These are phyloP conservation scores for Pristionchus entomophagus DNA, from an alignment of 2,888 invertebrate genomes.

Conservation along the genomic window DNA sequence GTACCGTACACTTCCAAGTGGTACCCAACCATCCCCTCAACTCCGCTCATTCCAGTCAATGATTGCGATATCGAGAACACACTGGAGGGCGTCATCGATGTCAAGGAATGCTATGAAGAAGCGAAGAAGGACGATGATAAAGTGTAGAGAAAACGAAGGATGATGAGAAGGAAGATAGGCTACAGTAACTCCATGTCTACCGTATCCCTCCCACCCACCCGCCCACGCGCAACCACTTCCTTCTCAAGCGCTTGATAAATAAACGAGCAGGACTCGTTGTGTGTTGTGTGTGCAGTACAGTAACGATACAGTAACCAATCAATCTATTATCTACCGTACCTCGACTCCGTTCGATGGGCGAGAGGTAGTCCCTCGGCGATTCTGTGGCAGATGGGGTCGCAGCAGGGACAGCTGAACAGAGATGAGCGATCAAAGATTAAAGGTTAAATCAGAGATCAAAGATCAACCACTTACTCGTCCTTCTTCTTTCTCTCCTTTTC, in stretches of 20 bases:
- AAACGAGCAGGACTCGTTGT: slow-evolving; percentile 40
- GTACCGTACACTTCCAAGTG: too few relatives aligned
- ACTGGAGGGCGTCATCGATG: slow-evolving; percentile 54
- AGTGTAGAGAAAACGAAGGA: not conserved
- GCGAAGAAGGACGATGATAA: slow-evolving; percentile 17
- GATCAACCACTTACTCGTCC: not conserved
- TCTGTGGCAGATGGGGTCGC: slow-evolving; percentile 82
- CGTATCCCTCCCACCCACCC: not conserved
- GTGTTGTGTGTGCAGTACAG: not conserved
- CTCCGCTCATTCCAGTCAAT: slow-evolving; percentile 50
- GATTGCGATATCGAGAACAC: slow-evolving; percentile 69
- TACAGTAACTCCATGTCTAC: not conserved
- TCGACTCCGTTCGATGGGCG: slow-evolving; percentile 95
- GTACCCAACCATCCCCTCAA: slow-evolving; percentile 48
- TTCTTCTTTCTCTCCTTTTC: slow-evolving; percentile 76
- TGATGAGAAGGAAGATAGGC: slow-evolving; percentile 3
- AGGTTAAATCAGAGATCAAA: not conserved
- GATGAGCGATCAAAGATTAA: slow-evolving; percentile 36
- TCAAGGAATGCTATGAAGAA: slow-evolving; percentile 32
- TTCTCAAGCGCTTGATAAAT: slow-evolving; percentile 37
- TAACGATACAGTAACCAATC: not conserved
- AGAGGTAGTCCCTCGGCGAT: slow-evolving; percentile 87
- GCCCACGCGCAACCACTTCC: not conserved
- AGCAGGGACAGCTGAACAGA: slow-evolving; percentile 70
- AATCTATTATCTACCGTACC: slow-evolving; percentile 79